These are phyloP conservation scores for Phlogophora meticulosa DNA, from an alignment of 2,888 invertebrate genomes.

Conservation along the genomic window DNA sequence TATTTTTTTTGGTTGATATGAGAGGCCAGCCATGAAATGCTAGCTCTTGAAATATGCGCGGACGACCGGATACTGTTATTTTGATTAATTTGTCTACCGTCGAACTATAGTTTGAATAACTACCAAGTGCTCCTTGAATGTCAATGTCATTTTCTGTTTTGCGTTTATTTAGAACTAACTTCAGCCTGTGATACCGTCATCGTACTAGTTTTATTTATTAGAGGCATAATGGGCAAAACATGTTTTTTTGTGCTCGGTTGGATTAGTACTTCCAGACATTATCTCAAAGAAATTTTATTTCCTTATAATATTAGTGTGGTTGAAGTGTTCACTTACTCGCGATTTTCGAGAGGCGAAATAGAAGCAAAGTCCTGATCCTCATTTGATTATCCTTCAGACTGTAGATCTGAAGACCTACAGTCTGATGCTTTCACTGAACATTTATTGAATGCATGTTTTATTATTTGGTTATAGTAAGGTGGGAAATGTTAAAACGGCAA, in stretches of 20 bases:
- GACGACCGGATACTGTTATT: constrained; percentile 48
- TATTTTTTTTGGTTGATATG: constrained; percentile 41
- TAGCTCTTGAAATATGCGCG: constrained; percentile 50
- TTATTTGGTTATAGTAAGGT: neutral
- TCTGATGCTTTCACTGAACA: too few species aligned
- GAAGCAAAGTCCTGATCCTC: too few species aligned
- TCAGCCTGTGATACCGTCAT: too few species aligned
- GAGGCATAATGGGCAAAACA: too few species aligned
- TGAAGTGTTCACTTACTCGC: neutral
- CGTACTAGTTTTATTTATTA: too few species aligned
- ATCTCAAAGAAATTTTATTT: too few species aligned
- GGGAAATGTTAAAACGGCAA: neutral
- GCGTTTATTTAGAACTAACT: constrained; percentile 8
- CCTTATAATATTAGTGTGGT: too few species aligned
- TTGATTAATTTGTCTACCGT: constrained; percentile 50
- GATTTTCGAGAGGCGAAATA: neutral
- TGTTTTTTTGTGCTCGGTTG: too few species aligned
- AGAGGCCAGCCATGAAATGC: constrained; percentile 39
- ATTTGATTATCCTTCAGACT: too few species aligned
- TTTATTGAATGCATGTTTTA: too few species aligned
- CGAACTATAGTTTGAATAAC: constrained; percentile 37
- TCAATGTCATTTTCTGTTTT: constrained; percentile 9
- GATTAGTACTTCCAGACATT: too few species aligned
- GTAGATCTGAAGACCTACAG: too few species aligned
- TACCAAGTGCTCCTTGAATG: constrained; percentile 17